phyloP scores from a whole-genome alignment of 2,797 vertebrate genomes.

The Echeneis naucrates region DNA sequence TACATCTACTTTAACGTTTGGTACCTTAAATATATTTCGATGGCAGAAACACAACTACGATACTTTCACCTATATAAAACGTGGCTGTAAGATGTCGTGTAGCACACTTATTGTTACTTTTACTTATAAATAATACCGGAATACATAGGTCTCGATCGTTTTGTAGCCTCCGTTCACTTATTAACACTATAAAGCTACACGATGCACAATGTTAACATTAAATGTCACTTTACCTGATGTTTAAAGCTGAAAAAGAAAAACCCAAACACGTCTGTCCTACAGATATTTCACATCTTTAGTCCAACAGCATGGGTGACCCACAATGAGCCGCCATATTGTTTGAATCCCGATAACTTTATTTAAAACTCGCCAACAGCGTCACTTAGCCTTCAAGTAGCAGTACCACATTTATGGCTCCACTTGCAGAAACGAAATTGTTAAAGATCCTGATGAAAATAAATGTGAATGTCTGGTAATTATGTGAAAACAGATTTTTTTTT shows the following conservation, averaged over 20 bases:
- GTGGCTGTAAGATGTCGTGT: too few species aligned
- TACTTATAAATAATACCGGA: too few species aligned
- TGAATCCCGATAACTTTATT: slow-evolving; percentile 67
- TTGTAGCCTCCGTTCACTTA: background rate
- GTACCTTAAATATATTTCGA: too few species aligned
- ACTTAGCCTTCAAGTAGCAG: background rate
- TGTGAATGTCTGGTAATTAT: too few species aligned
- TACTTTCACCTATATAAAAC: too few species aligned
- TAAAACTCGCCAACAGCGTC: slow-evolving; percentile 10
- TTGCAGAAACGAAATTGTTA: too few species aligned
- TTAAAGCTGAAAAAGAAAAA: background rate
- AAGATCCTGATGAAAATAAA: too few species aligned
- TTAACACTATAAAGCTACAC: background rate
- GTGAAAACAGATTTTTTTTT: too few species aligned
- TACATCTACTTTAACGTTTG: too few species aligned
- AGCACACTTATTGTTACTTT: too few species aligned
- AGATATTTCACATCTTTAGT: background rate
- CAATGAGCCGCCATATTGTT: slow-evolving; percentile 77
- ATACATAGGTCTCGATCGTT: background rate
- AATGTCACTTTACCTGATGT: slow-evolving; percentile 35
- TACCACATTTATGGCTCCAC: background rate
- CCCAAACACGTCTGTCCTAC: background rate
- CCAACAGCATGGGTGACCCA: background rate
- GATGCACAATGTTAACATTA: background rate
- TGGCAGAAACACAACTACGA: too few species aligned